Conservation (phyloP, 2,113 vertebrate species). For the Rhinopithecus roxellana region DNA sequence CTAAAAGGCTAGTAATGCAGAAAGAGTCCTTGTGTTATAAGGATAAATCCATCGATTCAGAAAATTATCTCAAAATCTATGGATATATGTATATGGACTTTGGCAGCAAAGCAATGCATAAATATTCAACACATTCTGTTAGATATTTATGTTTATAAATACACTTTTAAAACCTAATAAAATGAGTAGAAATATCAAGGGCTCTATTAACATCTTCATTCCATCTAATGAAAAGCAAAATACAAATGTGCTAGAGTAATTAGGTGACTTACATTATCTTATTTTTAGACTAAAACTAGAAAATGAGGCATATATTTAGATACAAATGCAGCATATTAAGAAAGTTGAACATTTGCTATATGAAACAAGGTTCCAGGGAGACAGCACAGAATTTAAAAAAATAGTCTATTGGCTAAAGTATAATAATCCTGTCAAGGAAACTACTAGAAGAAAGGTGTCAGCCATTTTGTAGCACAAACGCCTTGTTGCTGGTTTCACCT, state of each 20-base stretch:
- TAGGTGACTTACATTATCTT: conserved; percentile 30
- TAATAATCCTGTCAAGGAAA: not conserved
- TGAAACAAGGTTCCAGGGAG: not conserved
- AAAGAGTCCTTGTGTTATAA: conserved; percentile 71
- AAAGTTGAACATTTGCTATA: not conserved
- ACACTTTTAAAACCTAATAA: conserved; percentile 55
- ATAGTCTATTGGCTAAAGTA: not conserved
- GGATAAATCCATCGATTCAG: conserved; percentile 56
- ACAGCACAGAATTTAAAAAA: not conserved
- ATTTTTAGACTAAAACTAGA: conserved; percentile 29
- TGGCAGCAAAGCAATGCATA: conserved; percentile 50
- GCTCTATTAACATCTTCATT: conserved; percentile 61
- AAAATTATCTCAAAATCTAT: conserved; percentile 64
- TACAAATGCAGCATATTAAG: not conserved
- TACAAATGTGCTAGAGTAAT: conserved; percentile 59
- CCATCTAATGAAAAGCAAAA: conserved; percentile 59
- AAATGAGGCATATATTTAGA: conserved; percentile 9
- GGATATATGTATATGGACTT: conserved; percentile 20
- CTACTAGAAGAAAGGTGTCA: not conserved
- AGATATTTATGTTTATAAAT: conserved; percentile 67
- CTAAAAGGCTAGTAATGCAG: conserved; percentile 76
- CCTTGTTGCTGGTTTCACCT: not conserved
- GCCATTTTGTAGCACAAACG: not conserved
- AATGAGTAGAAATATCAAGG: conserved; percentile 37
- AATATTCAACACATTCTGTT: conserved; percentile 53